Percentiles rank a stretch among this genome's conserved stretches.
These are phyloP conservation scores for Vultur gryphus DNA, from an alignment of 2,797 vertebrate species.

Conservation along the genomic window DNA sequence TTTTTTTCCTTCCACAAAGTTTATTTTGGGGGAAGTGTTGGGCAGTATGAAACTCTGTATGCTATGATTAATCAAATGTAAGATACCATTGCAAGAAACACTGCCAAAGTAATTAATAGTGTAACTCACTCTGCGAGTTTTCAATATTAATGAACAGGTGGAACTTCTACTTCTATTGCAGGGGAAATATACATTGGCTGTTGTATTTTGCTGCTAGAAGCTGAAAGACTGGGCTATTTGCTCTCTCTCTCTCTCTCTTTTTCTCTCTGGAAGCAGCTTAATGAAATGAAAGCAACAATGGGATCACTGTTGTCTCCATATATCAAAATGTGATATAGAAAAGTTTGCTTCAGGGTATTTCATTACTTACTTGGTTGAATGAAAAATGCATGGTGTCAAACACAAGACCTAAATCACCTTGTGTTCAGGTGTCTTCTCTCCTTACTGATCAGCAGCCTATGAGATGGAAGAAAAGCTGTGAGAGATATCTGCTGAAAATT, in stretches of 20 bases:
- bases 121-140: slow-evolving; percentile 54
- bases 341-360: slow-evolving; percentile 12
- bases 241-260: not conserved
- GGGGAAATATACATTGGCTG: not conserved
- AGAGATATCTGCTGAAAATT: not conserved
- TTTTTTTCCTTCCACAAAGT: not conserved
- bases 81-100: slow-evolving; percentile 51
- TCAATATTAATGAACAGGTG: slow-evolving; percentile 71
- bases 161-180: not conserved
- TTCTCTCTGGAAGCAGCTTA: not conserved
- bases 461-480: not conserved
- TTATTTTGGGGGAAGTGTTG: not conserved
- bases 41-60: slow-evolving; percentile 1
- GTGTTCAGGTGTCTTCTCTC: not conserved
- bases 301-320: not conserved
- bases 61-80: slow-evolving; percentile 52
- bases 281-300: not conserved
- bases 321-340: not conserved
- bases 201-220: not conserved
- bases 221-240: not conserved
- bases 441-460: not conserved
- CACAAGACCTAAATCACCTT: not conserved
- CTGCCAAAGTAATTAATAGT: slow-evolving; percentile 71
- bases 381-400: slow-evolving; percentile 19
- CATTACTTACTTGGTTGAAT: not conserved